These are phyloP conservation scores for Drosophila nr. fundita DNA, from an alignment of 2,888 invertebrate species.

Conservation along the genomic window DNA sequence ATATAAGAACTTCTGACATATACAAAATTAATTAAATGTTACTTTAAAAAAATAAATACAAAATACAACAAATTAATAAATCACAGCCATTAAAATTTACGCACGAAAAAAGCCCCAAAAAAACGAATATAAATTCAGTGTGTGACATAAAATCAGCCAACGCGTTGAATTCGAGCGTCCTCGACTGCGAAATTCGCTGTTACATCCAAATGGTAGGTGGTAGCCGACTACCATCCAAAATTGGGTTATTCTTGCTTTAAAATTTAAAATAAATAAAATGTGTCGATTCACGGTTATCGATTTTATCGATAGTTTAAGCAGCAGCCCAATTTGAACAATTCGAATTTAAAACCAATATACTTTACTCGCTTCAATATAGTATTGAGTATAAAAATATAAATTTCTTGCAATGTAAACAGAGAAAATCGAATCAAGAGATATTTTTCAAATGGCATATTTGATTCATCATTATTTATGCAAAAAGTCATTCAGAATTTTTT, in stretches of 20 bases:
- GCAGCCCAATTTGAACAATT: neutral
- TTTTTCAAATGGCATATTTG: slow-evolving; percentile 3
- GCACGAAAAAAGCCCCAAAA: neutral
- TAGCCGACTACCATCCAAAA: neutral
- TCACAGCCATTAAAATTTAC: neutral
- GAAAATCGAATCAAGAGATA: neutral
- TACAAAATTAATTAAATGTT: neutral
- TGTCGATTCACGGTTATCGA: neutral
- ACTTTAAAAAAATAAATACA: neutral
- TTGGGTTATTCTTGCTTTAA: neutral
- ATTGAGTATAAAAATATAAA: neutral
- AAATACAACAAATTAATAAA: neutral
- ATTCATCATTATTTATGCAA: neutral
- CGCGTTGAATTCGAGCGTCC: neutral
- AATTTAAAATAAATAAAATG: too few species aligned
- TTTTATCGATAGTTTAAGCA: neutral
- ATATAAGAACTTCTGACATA: neutral
- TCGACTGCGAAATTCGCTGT: neutral
- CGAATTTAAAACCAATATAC: neutral
- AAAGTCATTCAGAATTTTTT: neutral
- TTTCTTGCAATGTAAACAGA: neutral
- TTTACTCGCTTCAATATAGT: neutral
- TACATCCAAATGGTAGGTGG: too few species aligned
- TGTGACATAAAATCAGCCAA: neutral
- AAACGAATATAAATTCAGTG: slow-evolving; percentile 5